Evolutionary conservation across 2,888 invertebrate genomes (phyloP), one percentile per base, ranked within the genome.

Genomic region (Idaea aversata): DNA sequence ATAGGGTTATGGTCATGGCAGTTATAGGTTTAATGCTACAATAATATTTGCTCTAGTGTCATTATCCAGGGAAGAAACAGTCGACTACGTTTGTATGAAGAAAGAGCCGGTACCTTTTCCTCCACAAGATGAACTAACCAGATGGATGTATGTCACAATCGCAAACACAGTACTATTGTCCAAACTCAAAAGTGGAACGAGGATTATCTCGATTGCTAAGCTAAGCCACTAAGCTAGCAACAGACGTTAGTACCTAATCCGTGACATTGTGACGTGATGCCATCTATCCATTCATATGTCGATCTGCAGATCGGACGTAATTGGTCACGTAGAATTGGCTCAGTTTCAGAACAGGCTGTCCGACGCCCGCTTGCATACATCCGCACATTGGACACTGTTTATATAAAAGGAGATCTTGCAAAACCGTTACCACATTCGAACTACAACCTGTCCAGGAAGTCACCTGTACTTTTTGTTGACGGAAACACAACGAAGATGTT

Each of bases 361-460:
- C 75, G 69, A 75, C 81, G 80, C 78, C 77, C 81, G 79, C 75
- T 75, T 80, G 83, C 79, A 79, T 82, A 80, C 84, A 74, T 70
- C 76, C 83, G 80, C 85, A 79, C 80, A 80, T 79, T 81, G 82
- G 79, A 77, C 80, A 80, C 85, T 81, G 82, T 83, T 86, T 83
- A 87, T 91, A 91, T 88, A 92, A 87, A 65, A 79, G 83, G 88
- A 85, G 82, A 88, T 86, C 87, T 91, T 91, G 85, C 90, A 86
- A 90, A 88, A 92, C 87, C 88, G 87, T 88, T 85, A 86, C 78
- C 92, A 88, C 91, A 92, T 86, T 91, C 91, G 84, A 84, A 86
- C 84, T 79, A 85, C 84, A 85, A 81, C 82, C 83, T 82, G 88
- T 86, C 84, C 91, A 91, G 92, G 91, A 91, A 91, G 86, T 91